These are phyloP conservation scores for Urocynchramus pylzowi DNA, from an alignment of 2,113 vertebrate species.

Conservation along the genomic window DNA sequence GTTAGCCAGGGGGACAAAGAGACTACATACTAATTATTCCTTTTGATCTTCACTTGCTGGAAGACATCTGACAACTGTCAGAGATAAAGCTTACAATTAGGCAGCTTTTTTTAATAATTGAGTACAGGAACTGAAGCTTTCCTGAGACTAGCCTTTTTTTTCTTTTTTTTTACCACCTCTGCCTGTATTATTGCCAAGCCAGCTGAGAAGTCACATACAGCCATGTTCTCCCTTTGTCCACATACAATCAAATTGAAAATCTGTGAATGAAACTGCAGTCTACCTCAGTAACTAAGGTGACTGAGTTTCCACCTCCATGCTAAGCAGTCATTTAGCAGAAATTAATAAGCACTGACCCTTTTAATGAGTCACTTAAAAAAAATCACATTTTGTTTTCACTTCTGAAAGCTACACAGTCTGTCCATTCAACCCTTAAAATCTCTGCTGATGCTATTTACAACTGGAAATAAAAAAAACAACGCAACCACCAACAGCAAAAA, in stretches of 20 bases:
- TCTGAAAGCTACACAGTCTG: neutral
- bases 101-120: constrained; percentile 51
- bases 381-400: neutral
- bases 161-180: neutral
- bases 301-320: neutral
- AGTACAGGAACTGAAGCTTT: constrained; percentile 9
- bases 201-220: neutral
- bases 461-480: neutral
- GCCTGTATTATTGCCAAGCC: neutral
- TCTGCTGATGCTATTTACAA: neutral
- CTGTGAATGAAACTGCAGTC: neutral
- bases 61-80: constrained; percentile 59
- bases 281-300: neutral
- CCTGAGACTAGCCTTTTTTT: neutral
- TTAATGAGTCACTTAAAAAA: neutral
- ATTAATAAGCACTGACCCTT: neutral
- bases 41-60: constrained; percentile 55
- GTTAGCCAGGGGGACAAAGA: constrained; percentile 38
- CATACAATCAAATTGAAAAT: neutral
- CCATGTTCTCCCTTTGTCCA: neutral
- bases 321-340: neutral
- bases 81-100: constrained; percentile 59
- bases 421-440: neutral
- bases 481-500: neutral
- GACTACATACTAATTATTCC: constrained; percentile 51